Evolutionary conservation across 2,797 vertebrate species (phyloP).

Genomic region (Pipistrellus kuhlii): DNA sequence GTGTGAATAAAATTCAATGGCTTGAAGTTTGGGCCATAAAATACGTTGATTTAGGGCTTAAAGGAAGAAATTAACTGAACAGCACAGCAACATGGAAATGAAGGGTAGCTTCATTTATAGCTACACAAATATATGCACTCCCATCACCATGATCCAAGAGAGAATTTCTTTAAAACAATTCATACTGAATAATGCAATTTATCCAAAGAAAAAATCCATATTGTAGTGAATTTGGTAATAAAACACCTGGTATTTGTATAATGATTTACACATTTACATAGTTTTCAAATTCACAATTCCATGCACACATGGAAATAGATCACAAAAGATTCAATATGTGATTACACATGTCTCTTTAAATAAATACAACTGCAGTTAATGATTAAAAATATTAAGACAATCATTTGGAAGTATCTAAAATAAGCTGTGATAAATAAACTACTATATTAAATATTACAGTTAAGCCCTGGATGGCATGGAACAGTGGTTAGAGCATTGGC

Average conservation of each 20-base stretch:
- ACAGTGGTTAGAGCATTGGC: too few relatives aligned
- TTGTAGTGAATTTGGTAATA: not conserved
- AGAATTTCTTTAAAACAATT: constrained; percentile 25
- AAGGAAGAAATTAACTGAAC: not conserved
- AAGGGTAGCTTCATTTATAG: not conserved
- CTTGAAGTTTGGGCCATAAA: not conserved
- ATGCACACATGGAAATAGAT: not conserved
- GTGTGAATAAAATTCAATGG: not conserved
- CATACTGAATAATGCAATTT: not conserved
- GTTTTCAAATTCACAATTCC: constrained; percentile 19
- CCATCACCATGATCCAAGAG: not conserved
- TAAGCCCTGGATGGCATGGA: not conserved
- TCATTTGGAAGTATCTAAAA: not conserved
- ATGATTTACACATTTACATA: not conserved
- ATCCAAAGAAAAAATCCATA: not conserved
- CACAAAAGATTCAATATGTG: not conserved
- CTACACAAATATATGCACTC: not conserved
- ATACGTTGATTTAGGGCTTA: not conserved
- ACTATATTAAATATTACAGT: constrained; percentile 8
- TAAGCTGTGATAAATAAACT: not conserved
- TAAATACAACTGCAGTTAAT: not conserved
- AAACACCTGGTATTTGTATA: not conserved
- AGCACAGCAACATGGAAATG: not conserved
- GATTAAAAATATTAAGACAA: constrained; percentile 8
- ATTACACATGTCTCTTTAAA: not conserved